A percentile compares a stretch with the other conserved stretches of the same genome.
These are phyloP conservation scores for Empis livida DNA, from an alignment of 2,888 invertebrate species.

Conservation along the genomic window DNA sequence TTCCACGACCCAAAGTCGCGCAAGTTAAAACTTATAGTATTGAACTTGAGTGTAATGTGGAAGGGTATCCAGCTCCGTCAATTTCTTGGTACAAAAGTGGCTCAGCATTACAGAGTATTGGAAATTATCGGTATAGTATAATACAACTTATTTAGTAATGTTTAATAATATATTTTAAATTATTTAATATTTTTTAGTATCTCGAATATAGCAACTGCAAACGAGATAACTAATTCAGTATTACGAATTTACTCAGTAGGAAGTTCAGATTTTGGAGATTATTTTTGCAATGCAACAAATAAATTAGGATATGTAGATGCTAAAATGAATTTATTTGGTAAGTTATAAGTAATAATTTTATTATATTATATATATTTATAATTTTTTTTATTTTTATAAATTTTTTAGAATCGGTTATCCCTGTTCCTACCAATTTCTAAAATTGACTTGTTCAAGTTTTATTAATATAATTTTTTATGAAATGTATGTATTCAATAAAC, in stretches of 20 bases:
- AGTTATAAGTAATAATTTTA: not conserved
- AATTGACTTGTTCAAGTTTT: not conserved
- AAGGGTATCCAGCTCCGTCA: conserved; percentile 32
- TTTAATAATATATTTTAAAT: not conserved
- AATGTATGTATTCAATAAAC: too few relatives aligned
- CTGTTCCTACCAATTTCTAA: not conserved
- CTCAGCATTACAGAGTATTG: conserved; percentile 5
- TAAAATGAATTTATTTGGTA: conserved; percentile 26
- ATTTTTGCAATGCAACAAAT: conserved; percentile 33
- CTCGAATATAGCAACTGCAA: conserved; percentile 29
- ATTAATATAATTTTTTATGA: too few relatives aligned
- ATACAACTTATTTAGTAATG: not conserved
- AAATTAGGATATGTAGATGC: conserved; percentile 32
- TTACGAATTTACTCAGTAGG: conserved; percentile 26
- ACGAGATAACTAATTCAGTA: conserved; percentile 31
- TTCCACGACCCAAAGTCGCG: conserved; percentile 30
- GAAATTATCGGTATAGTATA: conserved; percentile 10
- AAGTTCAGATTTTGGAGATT: conserved; percentile 30
- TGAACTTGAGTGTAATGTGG: conserved; percentile 31
- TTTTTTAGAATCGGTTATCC: conserved; percentile 1
- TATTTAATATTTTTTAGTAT: conserved; percentile 12
- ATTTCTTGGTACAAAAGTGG: conserved; percentile 25
- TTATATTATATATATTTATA: not conserved
- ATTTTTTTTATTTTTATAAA: not conserved
- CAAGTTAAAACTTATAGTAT: conserved; percentile 26